Conservation (phyloP, 2,888 invertebrate species). For the Andrena marginata region DNA sequence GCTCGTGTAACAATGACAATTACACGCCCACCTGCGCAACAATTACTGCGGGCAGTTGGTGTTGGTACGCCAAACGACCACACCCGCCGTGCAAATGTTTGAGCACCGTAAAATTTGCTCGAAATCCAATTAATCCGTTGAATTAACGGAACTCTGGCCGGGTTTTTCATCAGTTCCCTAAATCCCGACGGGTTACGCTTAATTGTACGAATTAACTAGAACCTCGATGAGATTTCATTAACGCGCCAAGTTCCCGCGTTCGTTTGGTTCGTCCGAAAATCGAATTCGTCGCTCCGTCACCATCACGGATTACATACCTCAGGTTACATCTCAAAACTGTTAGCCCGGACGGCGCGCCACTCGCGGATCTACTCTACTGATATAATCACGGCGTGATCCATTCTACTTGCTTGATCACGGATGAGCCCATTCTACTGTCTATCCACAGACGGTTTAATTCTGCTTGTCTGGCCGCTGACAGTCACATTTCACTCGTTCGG, state of each 20-base stretch:
- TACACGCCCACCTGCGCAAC: neutral
- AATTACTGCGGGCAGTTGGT: neutral
- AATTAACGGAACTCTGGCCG: conserved; percentile 12
- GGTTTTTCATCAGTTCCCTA: conserved; percentile 3
- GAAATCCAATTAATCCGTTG: conserved; percentile 11
- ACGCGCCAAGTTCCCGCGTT: conserved; percentile 14
- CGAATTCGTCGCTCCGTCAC: neutral
- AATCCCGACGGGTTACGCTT: conserved; percentile 41
- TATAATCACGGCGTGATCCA: neutral
- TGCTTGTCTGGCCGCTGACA: neutral
- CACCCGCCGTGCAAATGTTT: neutral
- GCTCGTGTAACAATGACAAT: neutral
- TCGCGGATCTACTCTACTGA: conserved; percentile 24
- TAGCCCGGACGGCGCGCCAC: neutral
- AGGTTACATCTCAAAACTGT: neutral
- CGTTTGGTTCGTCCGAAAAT: conserved; percentile 3
- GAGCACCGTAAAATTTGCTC: conserved; percentile 4
- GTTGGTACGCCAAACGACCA: neutral
- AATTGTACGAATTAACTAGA: conserved; percentile 32
- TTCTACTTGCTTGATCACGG: conserved; percentile 5
- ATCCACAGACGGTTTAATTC: conserved; percentile 21
- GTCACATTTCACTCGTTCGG: conserved; percentile 27
- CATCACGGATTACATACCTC: neutral
- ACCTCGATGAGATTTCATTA: conserved; percentile 21
- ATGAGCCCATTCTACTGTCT: conserved; percentile 1